A percentile compares a stretch with the other conserved stretches of the same genome.
These are phyloP conservation scores for Oophaga sylvatica DNA, from an alignment of 2,797 vertebrate genomes.

Conservation along the genomic window DNA sequence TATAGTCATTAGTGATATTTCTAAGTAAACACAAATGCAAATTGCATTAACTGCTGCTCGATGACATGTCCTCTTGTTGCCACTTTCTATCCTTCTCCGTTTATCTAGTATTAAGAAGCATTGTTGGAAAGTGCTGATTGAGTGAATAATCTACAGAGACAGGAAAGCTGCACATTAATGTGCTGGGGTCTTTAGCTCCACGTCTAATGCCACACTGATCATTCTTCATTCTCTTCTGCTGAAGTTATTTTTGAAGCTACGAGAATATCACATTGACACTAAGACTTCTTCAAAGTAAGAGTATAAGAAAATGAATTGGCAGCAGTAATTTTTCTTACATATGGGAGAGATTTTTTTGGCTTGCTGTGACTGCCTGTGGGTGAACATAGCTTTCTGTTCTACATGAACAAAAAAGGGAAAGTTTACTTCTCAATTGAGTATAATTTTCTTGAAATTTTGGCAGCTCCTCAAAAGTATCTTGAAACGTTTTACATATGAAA, in stretches of 20 bases:
- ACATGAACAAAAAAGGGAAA: slow-evolving; percentile 56
- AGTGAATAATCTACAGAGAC: slow-evolving; percentile 55
- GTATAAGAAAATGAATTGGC: slow-evolving; percentile 55
- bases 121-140: slow-evolving; percentile 58
- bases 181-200: slow-evolving; percentile 38
- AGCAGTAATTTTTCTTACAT: slow-evolving; percentile 46
- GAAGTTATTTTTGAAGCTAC: slow-evolving; percentile 55
- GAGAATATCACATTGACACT: slow-evolving; percentile 53
- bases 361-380: slow-evolving; percentile 47
- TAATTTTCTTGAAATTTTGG: slow-evolving; percentile 54
- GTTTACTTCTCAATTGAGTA: slow-evolving; percentile 43
- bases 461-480: slow-evolving; percentile 43
- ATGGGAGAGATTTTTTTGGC: slow-evolving; percentile 52
- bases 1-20: slow-evolving; percentile 1
- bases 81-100: slow-evolving; percentile 33
- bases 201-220: slow-evolving; percentile 49
- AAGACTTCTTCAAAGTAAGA: slow-evolving; percentile 61
- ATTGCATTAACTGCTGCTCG: slow-evolving; percentile 39
- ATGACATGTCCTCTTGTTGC: slow-evolving; percentile 44
- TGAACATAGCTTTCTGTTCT: slow-evolving; percentile 48
- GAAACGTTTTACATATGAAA: slow-evolving; percentile 33
- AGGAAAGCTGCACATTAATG: slow-evolving; percentile 51
- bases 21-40: slow-evolving; percentile 50
- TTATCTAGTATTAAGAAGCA: slow-evolving; percentile 56
- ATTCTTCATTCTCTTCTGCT: slow-evolving; percentile 53